Evolutionary conservation across 2,113 vertebrate genomes (phyloP), one percentile per base, ranked within the genome.

Genomic region (Mastomys natalensis): DNA sequence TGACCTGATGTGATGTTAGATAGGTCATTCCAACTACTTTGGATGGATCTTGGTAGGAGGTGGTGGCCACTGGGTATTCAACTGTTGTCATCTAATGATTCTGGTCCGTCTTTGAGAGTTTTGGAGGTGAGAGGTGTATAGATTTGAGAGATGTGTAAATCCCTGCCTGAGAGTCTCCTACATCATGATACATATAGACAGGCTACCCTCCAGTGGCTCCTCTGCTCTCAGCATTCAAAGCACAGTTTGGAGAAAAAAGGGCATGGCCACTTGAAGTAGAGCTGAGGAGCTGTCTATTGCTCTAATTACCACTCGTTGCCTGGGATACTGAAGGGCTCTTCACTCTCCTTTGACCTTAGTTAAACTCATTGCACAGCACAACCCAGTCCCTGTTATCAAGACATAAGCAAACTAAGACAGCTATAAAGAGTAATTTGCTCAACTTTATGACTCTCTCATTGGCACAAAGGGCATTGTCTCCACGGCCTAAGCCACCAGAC

Each of bases 381-480:
- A 72, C 91, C 58, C 91, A 86, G 70, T 85, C 89, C 70, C 90
- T 97, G 62, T 64, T 64, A n/a, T 70, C 34, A 89, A 94, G 95
- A 91, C 58, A 93, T 94, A 80, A 95, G 78, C 84, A 96, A 95
- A 89, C 64, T 85, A 91, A 94, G 85, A 80, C 89, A 95, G 92
- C 76, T 91, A 95, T 91, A 91, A 87, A 82, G 10, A 51, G 82
- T 62, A 48, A 92, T 66, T 82, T 91, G 29, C 89, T 85, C 95
- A 95, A 86, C 78, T 97, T 97, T 91, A 96, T 34, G 87, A 77
- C 37, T 82, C 70, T 66, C 53, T 58, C 53, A 11, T 29, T 55
- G 53, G 90, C 74, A 95, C 87, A 87, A 91, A 93, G 89, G 89
- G n/a, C 84, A 82, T 24, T 62, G 48, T 85, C 78, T 60, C 62